Percentiles rank a stretch among this genome's conserved stretches.
Conservation (phyloP, 2,113 vertebrate genomes). For the Pelobates fuscus region DNA sequence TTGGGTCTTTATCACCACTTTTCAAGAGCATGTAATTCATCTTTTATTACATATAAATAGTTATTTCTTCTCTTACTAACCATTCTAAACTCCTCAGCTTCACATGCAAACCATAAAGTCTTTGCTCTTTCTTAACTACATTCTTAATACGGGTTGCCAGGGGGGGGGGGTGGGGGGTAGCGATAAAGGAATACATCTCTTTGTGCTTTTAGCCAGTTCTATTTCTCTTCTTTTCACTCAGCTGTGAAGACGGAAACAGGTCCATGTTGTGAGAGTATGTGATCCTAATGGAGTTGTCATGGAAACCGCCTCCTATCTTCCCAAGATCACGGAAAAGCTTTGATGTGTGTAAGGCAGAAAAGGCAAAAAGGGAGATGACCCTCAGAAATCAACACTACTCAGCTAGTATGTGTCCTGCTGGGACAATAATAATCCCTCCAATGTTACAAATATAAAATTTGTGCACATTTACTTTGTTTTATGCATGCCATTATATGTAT, state of each 20-base stretch:
- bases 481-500: too few relatives aligned
- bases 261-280: conserved; percentile 28
- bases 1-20: not conserved
- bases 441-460: not conserved
- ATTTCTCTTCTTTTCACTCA: conserved; percentile 37
- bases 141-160: not conserved
- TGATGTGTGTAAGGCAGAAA: conserved; percentile 26
- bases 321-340: conserved; percentile 25
- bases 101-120: not conserved
- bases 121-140: not conserved
- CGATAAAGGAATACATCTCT: too few relatives aligned
- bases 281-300: conserved; percentile 36
- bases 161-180: not conserved
- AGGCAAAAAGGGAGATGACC: conserved; percentile 6
- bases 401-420: conserved; percentile 10
- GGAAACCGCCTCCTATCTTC: conserved; percentile 44
- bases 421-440: not conserved
- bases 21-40: not conserved
- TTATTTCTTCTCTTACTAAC: conserved; percentile 1
- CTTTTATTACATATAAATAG: not conserved
- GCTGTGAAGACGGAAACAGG: conserved; percentile 39
- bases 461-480: not conserved
- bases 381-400: conserved; percentile 17
- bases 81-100: not conserved
- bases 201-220: conserved; percentile 32